A percentile compares a stretch with the other conserved stretches of the same genome.
These are phyloP conservation scores for Hiodon tergisus DNA, from an alignment of 2,113 vertebrate species.

Conservation along the genomic window DNA sequence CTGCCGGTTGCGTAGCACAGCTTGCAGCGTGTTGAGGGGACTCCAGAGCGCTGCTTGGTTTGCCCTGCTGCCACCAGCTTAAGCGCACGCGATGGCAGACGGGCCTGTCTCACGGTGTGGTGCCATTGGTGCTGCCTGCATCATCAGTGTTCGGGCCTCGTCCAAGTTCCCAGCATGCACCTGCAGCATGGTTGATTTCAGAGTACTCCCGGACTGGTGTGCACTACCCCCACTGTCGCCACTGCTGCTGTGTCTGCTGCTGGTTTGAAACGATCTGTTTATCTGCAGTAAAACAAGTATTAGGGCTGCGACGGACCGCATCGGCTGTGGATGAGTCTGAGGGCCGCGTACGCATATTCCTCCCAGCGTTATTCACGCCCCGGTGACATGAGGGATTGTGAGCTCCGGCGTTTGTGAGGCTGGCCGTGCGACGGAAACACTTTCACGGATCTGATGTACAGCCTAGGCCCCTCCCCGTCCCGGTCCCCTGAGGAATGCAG, in stretches of 20 bases:
- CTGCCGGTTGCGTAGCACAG: constrained; percentile 43
- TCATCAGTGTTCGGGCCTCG: not conserved
- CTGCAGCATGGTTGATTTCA: not conserved
- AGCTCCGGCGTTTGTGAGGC: not conserved
- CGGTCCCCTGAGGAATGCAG: constrained; percentile 44
- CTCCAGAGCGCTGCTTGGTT: not conserved
- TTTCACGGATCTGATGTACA: not conserved
- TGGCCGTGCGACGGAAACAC: not conserved
- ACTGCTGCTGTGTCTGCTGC: not conserved
- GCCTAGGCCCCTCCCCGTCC: constrained; percentile 7
- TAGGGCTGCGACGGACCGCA: not conserved
- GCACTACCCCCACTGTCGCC: not conserved
- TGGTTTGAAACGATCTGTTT: not conserved
- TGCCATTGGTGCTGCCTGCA: not conserved
- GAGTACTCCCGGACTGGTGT: not conserved
- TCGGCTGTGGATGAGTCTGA: not conserved
- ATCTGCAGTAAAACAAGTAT: not conserved
- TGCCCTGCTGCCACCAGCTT: not conserved
- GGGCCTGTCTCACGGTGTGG: not conserved
- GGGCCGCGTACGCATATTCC: no score
- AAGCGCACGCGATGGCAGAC: not conserved
- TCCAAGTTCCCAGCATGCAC: not conserved
- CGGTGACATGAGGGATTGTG: not conserved
- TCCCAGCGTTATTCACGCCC: not conserved
- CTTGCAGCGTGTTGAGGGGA: constrained; percentile 39